Base-by-base conservation (phyloP, 2,113 vertebrate species). In the Neotoma lepida region DNA sequence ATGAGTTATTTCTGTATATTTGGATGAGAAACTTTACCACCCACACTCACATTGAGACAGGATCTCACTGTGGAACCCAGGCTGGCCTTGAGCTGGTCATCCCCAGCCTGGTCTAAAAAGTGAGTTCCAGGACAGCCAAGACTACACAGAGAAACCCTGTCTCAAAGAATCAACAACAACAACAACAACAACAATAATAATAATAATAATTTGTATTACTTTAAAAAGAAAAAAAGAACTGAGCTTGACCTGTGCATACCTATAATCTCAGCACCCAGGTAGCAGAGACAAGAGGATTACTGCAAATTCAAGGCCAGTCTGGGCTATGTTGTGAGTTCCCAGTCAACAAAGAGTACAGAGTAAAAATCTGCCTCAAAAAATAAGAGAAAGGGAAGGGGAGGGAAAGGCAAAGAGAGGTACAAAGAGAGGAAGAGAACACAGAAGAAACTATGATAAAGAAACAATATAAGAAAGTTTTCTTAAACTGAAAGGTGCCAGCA, bases 1-100 rank as follows among this genome's bases (percentile, higher is more conserved):
- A 1, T 76, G 71, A 88, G 12, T 92, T 77, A 63, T 51, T 76
- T 94, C 39, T 80, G 82, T 76, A 68, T 64, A 51, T 85, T 90
- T 90, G 46, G 46, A 39, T 44, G 35, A 46, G 56, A 63, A 85
- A 33, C 39, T 18, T 64, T 33, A 6, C 39, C 26, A 39, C 56
- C 41, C 81, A 20, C 28, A 64, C 18, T 2, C 41, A 33, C 85
- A 26, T 28, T 58, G 78, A 61, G 76, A 82, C 54, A 56, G 77
- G 30, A 13, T 41, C 5, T 86, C 46, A n/a, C 33, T 24, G 13
- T 35, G 58, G 33, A 86, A 35, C 44, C 6, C 9, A 6, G 81
- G 15, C 61, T 66, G 41, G 44, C 10, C 33, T 86, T 26, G 44
- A 70, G 20, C 33, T 54, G 17, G 30, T 61, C 46, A 51, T n/a